Conservation (phyloP, 2,113 vertebrate genomes). For the Gopherus flavomarginatus region DNA sequence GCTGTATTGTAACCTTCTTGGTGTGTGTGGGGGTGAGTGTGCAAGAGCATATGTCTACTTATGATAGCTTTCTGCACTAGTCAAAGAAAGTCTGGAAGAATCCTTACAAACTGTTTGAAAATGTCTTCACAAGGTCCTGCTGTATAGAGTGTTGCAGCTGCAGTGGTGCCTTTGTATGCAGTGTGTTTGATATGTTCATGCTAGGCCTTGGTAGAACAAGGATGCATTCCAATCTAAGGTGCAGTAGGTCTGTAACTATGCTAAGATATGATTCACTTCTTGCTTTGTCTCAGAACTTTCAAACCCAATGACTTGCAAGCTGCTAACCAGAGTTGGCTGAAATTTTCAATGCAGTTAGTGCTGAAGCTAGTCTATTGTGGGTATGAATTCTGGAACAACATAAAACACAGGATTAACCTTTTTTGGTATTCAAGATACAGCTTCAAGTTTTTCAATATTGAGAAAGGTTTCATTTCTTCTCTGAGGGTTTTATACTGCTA, state of each 20-base stretch:
- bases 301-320: not conserved
- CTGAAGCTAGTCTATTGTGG: not conserved
- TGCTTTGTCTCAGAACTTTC: not conserved
- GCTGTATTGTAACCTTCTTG: not conserved
- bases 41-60: accelerated
- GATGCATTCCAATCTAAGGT: not conserved
- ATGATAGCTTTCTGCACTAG: accelerated
- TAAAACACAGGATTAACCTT: not conserved
- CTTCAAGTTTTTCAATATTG: not conserved
- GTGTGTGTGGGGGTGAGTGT: too few relatives aligned
- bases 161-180: not conserved
- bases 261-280: not conserved
- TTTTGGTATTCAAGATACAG: not conserved
- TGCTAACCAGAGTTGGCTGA: not conserved
- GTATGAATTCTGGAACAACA: not conserved
- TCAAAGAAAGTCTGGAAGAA: not conserved
- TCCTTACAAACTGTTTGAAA: not conserved
- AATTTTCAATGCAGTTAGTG: not conserved
- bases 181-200: not conserved
- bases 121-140: accelerated
- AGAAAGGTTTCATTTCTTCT: not conserved
- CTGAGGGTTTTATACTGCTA: not conserved
- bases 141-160: not conserved
- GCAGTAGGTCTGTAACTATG: not conserved
- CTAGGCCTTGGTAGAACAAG: not conserved